Conservation (phyloP, 2,888 invertebrate species). For the Syritta pipiens region DNA sequence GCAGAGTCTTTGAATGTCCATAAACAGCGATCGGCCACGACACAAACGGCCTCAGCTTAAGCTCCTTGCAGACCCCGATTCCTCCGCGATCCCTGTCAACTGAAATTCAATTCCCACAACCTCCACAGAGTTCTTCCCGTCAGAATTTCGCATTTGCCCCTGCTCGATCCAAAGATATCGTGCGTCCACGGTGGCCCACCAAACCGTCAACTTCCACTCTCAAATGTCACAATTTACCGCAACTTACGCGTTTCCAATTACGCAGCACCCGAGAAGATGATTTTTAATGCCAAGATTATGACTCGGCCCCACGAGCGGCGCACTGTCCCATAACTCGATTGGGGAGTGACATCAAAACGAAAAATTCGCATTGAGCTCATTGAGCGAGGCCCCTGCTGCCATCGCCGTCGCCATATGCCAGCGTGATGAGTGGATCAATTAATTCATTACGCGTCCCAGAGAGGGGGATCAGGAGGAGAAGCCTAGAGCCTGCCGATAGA, state of each 20-base stretch:
- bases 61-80: no score
- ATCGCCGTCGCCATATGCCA: conserved; percentile 27
- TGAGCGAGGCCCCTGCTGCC: no score
- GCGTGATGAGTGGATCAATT: conserved; percentile 54
- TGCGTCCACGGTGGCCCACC: conserved; percentile 6
- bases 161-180: no score
- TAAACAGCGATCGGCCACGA: no score
- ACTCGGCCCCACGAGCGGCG: background rate
- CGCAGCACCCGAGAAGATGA: conserved; percentile 17
- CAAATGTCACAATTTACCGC: background rate
- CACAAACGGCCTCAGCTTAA: no score
- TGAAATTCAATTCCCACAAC: no score
- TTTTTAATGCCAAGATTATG: conserved; percentile 10
- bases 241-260: conserved; percentile 49
- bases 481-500: conserved; percentile 40
- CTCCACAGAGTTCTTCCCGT: no score
- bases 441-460: conserved; percentile 53
- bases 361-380: conserved; percentile 42
- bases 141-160: no score
- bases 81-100: no score
- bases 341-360: conserved; percentile 28
- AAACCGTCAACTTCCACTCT: conserved; percentile 1
- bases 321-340: background rate
- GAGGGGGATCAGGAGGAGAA: conserved; percentile 18
- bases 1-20: no score